Evolutionary conservation across 2,113 vertebrate species (phyloP).

Genomic region (Phaethon lepturus): DNA sequence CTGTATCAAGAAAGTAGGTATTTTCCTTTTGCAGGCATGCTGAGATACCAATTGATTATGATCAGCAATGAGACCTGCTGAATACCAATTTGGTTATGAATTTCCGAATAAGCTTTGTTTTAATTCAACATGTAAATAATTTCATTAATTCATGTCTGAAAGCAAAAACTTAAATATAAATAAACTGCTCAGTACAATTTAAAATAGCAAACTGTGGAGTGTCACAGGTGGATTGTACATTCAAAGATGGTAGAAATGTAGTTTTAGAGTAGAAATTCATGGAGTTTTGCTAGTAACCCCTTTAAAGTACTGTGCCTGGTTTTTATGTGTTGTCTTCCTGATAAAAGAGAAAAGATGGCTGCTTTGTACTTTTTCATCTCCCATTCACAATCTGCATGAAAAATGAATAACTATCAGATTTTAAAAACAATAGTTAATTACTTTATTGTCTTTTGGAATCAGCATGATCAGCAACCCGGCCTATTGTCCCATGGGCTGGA

Average conservation of each 20-base stretch:
- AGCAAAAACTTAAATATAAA: background rate
- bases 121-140: background rate
- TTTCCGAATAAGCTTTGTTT: background rate
- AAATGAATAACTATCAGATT: background rate
- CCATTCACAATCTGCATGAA: background rate
- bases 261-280: background rate
- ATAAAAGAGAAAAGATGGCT: background rate
- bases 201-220: background rate
- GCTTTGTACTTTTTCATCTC: background rate
- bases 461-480: background rate
- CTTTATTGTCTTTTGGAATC: background rate
- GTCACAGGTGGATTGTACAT: background rate
- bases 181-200: background rate
- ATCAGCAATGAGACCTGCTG: background rate
- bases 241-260: background rate
- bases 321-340: background rate
- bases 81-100: background rate
- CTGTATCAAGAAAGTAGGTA: background rate
- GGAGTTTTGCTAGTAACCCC: rapidly evolving
- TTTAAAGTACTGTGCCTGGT: background rate
- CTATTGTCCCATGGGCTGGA: background rate
- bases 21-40: background rate
- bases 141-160: background rate
- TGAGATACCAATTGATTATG: background rate
- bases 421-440: background rate